phyloP scores from a whole-genome alignment of 2,797 vertebrate genomes.

The Ptychobarbus kaznakovi region DNA sequence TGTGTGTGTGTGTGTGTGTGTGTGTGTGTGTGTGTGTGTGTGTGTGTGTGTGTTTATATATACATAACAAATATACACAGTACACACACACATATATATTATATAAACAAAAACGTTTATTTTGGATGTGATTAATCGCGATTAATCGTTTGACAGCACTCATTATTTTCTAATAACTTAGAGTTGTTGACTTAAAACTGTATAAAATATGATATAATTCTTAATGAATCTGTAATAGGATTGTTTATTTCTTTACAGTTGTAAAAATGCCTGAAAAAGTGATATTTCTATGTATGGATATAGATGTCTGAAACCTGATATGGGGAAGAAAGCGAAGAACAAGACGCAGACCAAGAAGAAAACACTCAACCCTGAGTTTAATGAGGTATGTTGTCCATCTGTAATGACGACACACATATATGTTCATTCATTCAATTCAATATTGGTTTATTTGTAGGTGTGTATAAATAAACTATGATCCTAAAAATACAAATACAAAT shows the following conservation, averaged over 20 bases:
- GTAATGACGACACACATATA: background rate
- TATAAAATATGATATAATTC: background rate
- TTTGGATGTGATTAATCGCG: no score
- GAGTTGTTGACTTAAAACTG: no score
- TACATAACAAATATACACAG: no score
- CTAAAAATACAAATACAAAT: background rate
- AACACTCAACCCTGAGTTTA: conserved; percentile 95
- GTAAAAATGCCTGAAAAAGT: background rate
- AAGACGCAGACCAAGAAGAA: conserved; percentile 99
- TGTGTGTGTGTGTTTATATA: no score
- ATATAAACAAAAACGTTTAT: no score
- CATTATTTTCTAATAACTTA: no score
- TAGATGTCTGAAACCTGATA: conserved; percentile 95
- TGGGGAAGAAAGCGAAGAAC: conserved; percentile 96
- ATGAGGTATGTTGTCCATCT: conserved; percentile 75
- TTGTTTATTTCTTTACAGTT: background rate
- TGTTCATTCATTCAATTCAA: background rate
- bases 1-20: no score
- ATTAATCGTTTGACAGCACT: background rate
- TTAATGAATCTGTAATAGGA: background rate
- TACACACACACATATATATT: no score
- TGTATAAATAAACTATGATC: background rate
- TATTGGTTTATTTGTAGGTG: background rate
- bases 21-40: no score
- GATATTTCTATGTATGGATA: conserved; percentile 12